Conservation (phyloP, 2,113 vertebrate species). For the Crocuta crocuta region DNA sequence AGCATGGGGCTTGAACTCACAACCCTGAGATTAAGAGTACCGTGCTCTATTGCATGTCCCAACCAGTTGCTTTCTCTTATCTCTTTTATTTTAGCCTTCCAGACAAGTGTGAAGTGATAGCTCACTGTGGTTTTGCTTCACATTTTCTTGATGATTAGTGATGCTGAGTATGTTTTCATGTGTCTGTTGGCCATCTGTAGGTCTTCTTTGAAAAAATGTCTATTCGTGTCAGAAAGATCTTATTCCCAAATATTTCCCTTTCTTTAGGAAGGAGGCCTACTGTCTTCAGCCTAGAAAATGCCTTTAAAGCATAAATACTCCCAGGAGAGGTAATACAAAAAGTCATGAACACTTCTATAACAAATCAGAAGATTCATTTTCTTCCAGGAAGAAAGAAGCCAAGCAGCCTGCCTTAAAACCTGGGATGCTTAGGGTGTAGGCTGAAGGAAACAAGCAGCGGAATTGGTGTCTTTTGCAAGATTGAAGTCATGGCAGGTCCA, state of each 20-base stretch:
- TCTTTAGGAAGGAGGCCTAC: not conserved
- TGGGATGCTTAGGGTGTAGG: not conserved
- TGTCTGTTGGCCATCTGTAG: not conserved
- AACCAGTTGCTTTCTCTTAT: not conserved
- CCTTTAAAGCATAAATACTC: conserved; percentile 39
- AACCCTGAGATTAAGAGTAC: not conserved
- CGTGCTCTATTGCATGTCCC: not conserved
- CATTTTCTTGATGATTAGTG: not conserved
- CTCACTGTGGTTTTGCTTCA: not conserved
- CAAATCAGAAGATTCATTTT: not conserved
- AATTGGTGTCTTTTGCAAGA: conserved; percentile 53
- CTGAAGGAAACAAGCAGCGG: too few relatives aligned
- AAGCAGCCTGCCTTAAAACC: not conserved
- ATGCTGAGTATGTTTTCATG: not conserved
- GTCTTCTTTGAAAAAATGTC: not conserved
- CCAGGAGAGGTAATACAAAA: not conserved
- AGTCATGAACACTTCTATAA: not conserved
- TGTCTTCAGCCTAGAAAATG: not conserved
- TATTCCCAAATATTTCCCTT: conserved; percentile 23
- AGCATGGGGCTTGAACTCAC: not conserved
- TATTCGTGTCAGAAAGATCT: not conserved
- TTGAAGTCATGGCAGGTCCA: conserved; percentile 93
- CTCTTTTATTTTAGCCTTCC: not conserved
- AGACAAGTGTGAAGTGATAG: not conserved
- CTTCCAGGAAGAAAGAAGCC: not conserved